A percentile compares a stretch with the other conserved stretches of the same genome.
phyloP scores from a whole-genome alignment of 1,140 invertebrate genomes.

The Mycetomoellerius zeteki region DNA sequence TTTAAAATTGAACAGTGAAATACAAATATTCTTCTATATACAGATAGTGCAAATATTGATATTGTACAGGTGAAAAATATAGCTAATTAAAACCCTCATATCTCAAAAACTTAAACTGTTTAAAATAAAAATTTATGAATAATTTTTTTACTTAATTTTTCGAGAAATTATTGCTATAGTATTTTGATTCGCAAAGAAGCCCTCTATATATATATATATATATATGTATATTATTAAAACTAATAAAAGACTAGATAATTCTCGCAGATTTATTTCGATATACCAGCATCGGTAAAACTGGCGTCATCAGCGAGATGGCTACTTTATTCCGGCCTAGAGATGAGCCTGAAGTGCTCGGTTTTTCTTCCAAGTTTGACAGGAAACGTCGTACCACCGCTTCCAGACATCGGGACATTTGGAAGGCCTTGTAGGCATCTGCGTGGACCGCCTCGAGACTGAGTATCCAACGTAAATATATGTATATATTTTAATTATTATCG shows the following conservation, averaged over 20 bases:
- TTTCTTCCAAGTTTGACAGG: conserved; percentile 64
- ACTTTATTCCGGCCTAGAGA: conserved; percentile 81
- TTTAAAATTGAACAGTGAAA: too few relatives aligned
- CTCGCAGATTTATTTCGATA: conserved; percentile 56
- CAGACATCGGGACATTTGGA: conserved; percentile 94
- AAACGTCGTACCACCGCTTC: conserved; percentile 91
- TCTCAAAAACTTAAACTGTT: too few relatives aligned
- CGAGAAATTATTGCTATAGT: too few relatives aligned
- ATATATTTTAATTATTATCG: not conserved
- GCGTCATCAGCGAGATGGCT: conserved; percentile 92
- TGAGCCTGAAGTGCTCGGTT: conserved; percentile 74
- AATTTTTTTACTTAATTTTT: too few relatives aligned
- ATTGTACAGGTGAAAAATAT: too few relatives aligned
- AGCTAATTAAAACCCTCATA: too few relatives aligned
- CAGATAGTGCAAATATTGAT: too few relatives aligned
- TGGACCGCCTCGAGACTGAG: conserved; percentile 92
- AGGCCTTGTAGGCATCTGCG: conserved; percentile 94
- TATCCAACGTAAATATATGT: conserved; percentile 23
- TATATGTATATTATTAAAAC: not conserved
- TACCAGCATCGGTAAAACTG: conserved; percentile 96
- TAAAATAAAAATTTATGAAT: too few relatives aligned
- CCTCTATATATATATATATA: too few relatives aligned
- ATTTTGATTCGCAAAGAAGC: too few relatives aligned
- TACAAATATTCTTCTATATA: too few relatives aligned
- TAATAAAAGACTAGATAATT: not conserved